Evolutionary conservation across 1,140 invertebrate genomes (phyloP).

Genomic region (Drosophila santomea): DNA sequence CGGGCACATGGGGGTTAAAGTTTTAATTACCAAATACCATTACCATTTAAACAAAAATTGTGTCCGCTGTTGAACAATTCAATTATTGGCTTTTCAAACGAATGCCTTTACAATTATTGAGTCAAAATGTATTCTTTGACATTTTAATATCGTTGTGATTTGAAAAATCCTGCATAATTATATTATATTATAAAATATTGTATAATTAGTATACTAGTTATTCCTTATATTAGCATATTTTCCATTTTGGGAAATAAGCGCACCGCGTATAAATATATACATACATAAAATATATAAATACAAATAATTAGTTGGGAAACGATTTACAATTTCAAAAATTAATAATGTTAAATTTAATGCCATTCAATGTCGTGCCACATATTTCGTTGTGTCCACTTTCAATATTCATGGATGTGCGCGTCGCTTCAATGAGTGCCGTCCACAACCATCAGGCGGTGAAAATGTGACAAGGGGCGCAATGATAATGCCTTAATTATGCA

Average conservation of each 20-base stretch:
- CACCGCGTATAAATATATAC: neutral
- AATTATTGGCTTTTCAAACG: neutral
- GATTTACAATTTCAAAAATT: neutral
- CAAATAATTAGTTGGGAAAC: neutral
- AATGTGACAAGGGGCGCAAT: constrained; percentile 23
- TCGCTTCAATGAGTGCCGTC: constrained; percentile 36
- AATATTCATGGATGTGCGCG: constrained; percentile 33
- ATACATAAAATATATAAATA: neutral
- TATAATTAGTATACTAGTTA: too few relatives aligned
- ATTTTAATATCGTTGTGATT: too few relatives aligned
- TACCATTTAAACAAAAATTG: too few relatives aligned
- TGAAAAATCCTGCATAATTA: too few relatives aligned
- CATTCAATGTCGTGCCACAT: constrained; percentile 19
- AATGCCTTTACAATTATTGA: too few relatives aligned
- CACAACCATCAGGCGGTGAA: constrained; percentile 4
- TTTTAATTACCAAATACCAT: neutral
- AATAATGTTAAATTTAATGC: constrained; percentile 6
- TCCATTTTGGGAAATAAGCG: too few relatives aligned
- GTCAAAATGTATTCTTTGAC: too few relatives aligned
- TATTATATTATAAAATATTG: too few relatives aligned
- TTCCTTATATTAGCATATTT: too few relatives aligned
- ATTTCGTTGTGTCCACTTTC: constrained; percentile 20
- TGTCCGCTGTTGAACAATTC: neutral
- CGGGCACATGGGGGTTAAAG: neutral
- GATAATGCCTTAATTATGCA: constrained; percentile 68